A percentile compares a stretch with the other conserved stretches of the same genome.
Conservation (phyloP, 2,113 vertebrate species). For the Ictidomys tridecemlineatus region DNA sequence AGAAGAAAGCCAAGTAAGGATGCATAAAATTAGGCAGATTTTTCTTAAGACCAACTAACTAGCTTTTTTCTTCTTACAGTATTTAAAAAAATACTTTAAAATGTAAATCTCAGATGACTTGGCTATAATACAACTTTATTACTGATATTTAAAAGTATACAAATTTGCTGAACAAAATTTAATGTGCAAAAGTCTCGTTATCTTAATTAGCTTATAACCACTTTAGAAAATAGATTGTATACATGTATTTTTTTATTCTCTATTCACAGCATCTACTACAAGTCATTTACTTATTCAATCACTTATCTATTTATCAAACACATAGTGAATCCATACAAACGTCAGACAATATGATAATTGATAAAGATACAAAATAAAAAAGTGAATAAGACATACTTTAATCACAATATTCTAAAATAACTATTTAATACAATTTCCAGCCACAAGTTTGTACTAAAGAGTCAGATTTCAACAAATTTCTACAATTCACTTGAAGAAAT, state of each 20-base stretch:
- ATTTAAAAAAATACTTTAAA: constrained; percentile 25
- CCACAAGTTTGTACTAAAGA: constrained; percentile 19
- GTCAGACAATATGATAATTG: neutral
- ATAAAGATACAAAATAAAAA: neutral
- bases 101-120: neutral
- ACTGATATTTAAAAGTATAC: neutral
- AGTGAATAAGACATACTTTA: neutral
- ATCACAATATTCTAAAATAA: neutral
- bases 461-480: neutral
- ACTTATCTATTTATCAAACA: constrained; percentile 12
- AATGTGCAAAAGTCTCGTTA: neutral
- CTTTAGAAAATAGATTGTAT: neutral
- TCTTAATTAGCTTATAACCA: neutral
- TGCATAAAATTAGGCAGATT: neutral
- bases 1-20: constrained; percentile 28
- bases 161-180: neutral
- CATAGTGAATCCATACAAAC: neutral
- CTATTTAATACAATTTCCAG: neutral
- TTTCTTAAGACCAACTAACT: constrained; percentile 12
- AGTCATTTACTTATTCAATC: neutral
- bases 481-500: neutral
- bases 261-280: neutral
- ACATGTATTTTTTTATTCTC: neutral
- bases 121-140: constrained; percentile 17
- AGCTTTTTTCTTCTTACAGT: neutral